Conservation (phyloP, 1,140 invertebrate genomes). For the Sycobia sp. region DNA sequence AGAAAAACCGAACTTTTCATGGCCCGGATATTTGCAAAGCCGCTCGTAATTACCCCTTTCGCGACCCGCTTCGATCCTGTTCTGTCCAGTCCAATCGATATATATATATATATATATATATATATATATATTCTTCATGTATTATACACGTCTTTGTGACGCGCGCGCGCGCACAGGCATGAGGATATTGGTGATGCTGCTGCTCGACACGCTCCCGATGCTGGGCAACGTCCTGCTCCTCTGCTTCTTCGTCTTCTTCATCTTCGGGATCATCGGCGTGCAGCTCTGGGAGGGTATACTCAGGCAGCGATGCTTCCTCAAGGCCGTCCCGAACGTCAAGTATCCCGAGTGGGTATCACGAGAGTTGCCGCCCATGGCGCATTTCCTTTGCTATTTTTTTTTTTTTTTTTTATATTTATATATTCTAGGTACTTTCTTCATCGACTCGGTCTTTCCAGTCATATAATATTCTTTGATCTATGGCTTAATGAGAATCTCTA, state of each 20-base stretch:
- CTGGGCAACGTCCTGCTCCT: constrained; percentile 96
- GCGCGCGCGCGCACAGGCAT: constrained; percentile 90
- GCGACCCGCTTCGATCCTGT: no score
- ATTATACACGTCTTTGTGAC: no score
- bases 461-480: no score
- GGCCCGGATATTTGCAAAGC: constrained; percentile 13
- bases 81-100: no score
- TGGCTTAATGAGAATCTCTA: no score
- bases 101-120: constrained; percentile 12
- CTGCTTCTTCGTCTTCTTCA: constrained; percentile 99
- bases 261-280: constrained; percentile 99
- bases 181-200: constrained; percentile 96
- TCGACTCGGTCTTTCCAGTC: no score
- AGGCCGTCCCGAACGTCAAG: constrained; percentile 69
- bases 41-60: constrained; percentile 22
- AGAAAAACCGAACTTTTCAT: background rate
- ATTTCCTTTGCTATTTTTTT: background rate
- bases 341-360: constrained; percentile 76
- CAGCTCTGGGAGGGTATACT: constrained; percentile 98
- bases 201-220: constrained; percentile 99
- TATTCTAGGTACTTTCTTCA: no score
- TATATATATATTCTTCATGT: constrained; percentile 36
- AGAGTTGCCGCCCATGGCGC: background rate
- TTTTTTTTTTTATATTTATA: background rate
- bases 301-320: constrained; percentile 89